Percentiles rank a stretch among this genome's conserved stretches.
Conservation (phyloP, 2,888 invertebrate species). For the Carabus problematicus region DNA sequence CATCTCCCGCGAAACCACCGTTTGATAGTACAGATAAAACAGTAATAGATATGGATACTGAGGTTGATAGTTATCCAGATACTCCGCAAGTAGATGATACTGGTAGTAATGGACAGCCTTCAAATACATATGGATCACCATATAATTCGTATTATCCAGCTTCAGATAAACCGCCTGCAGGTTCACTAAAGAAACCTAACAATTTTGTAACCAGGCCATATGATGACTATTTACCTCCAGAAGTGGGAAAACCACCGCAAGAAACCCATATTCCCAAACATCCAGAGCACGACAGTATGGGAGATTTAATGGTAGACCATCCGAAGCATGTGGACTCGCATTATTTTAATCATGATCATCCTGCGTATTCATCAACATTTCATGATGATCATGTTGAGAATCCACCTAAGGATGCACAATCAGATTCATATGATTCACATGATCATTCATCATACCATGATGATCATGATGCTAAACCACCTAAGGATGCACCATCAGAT, state of each 20-base stretch:
- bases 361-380: conserved; percentile 49
- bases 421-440: background rate
- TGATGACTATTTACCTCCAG: conserved; percentile 30
- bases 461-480: conserved; percentile 43
- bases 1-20: conserved; percentile 18
- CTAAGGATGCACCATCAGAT: conserved; percentile 28
- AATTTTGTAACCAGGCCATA: conserved; percentile 26
- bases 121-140: conserved; percentile 29
- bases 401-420: background rate
- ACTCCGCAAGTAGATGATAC: conserved; percentile 55
- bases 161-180: conserved; percentile 46
- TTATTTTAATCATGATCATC: conserved; percentile 42
- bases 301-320: conserved; percentile 44
- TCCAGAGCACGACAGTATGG: conserved; percentile 24
- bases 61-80: conserved; percentile 49
- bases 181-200: conserved; percentile 35
- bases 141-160: conserved; percentile 46
- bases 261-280: conserved; percentile 20
- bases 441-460: conserved; percentile 44
- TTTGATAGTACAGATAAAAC: conserved; percentile 20
- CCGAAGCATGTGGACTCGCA: conserved; percentile 36
- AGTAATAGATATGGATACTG: conserved; percentile 37
- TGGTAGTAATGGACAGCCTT: conserved; percentile 42
- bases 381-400: conserved; percentile 18
- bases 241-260: conserved; percentile 34